Base-by-base conservation (phyloP, 1,140 invertebrate species). In the Microplitis mediator region DNA sequence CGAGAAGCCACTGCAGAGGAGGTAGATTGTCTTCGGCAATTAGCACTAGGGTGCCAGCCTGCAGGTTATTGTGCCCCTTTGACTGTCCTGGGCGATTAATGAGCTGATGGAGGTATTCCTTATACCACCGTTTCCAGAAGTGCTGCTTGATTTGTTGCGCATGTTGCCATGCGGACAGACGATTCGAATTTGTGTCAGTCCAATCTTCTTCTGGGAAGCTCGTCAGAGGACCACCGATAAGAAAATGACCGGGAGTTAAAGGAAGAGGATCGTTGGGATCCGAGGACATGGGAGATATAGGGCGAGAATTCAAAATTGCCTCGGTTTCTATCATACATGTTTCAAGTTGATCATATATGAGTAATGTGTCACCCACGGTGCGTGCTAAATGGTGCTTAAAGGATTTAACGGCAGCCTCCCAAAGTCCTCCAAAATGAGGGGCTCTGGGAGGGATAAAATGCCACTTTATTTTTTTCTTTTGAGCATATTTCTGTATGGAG, bases 381-480 rank as follows among this genome's bases (percentile, higher is more conserved):
- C 8, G 61, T 35, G 4, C 14, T 3, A 63, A 16, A 63, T 63
- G 61, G 5, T 35, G 5, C 3, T 63, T 39, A 36, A 63, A 63
- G 1, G 11, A 36, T 39, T 63, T 63, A 0, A 63, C 61, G 1
- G 61, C 66, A 9, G 77, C 67, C 69, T 85, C 83, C 78, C 83
- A 84, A 4, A 76, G 50, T 23, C 80, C 81, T 56, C 83, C 80
- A 64, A 82, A 79, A 61, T 84, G 78, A 5, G 81, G 81, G 23
- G 23, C 23, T 23, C 23, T 23, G 23, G 23, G 23, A 23, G 23
- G 23, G 2, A 23, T 23, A 23, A 23, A 23, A 23, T 23, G 23
- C 23, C 23, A 23, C 23, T 23, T 23, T 23, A 23, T 23, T 23
- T 23, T 23, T 23, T 23, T 2, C 23, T 23, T 23, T 23, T 23